Evolutionary conservation across 2,888 invertebrate species (phyloP).

Genomic region (Oeneis ivallda): DNA sequence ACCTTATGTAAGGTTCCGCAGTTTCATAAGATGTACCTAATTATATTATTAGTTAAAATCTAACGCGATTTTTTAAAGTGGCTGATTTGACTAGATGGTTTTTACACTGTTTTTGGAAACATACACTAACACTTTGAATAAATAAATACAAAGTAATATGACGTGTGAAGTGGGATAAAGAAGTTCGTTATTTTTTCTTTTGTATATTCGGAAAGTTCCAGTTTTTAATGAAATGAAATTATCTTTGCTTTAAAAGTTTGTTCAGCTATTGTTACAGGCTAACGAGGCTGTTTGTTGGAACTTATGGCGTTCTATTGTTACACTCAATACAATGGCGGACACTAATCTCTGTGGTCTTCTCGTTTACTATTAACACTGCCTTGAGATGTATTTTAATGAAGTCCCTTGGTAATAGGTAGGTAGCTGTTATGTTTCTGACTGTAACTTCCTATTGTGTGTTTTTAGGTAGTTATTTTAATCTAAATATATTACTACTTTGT

Average conservation of each 20-base stretch:
- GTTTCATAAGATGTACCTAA: no score
- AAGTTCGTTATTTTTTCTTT: no score
- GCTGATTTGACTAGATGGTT: no score
- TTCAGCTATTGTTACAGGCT: constrained; percentile 57
- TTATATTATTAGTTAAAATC: no score
- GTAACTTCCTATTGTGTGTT: not conserved
- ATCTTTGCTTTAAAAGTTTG: constrained; percentile 50
- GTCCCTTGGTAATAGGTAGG: not conserved
- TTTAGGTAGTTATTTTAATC: no score
- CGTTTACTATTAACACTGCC: constrained; percentile 21
- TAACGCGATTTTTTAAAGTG: no score
- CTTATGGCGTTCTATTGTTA: constrained; percentile 46
- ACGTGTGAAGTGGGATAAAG: no score
- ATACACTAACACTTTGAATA: no score
- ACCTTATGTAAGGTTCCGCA: no score
- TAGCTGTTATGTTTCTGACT: not conserved
- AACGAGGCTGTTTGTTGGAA: constrained; percentile 45
- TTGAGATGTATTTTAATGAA: constrained; percentile 14
- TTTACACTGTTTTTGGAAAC: no score
- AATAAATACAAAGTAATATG: no score
- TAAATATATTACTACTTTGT: not conserved
- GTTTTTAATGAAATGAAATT: constrained; percentile 34
- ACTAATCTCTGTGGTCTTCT: constrained; percentile 33
- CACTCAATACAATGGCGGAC: constrained; percentile 42
- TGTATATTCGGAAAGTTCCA: not conserved